Conservation (phyloP, 2,113 vertebrate species). For the Clarias macrocephalus region DNA sequence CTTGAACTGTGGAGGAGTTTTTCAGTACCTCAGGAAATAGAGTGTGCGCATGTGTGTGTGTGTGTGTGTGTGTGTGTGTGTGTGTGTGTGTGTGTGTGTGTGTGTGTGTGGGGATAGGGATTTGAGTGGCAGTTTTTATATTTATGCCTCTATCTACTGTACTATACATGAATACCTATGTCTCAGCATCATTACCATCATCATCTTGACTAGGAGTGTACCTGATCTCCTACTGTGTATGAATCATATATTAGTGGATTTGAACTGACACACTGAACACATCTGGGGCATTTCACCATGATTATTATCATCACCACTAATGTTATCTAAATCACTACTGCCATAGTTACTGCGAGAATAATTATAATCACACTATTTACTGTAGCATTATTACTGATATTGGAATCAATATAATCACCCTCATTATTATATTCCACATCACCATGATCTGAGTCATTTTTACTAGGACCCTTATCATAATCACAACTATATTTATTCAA, state of each 20-base stretch:
- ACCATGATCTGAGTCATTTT: background rate
- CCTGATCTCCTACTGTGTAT: background rate
- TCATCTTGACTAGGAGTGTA: background rate
- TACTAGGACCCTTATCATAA: background rate
- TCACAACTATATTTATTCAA: background rate
- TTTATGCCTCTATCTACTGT: background rate
- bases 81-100: conserved; percentile 1
- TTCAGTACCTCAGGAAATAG: conserved; percentile 19
- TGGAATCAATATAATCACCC: background rate
- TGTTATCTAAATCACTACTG: background rate
- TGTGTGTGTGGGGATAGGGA: background rate
- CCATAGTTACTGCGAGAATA: background rate
- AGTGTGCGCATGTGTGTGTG: conserved; percentile 32
- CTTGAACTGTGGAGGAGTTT: conserved; percentile 48
- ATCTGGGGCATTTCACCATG: background rate
- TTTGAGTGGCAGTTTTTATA: background rate
- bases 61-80: conserved; percentile 19
- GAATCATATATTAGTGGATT: background rate
- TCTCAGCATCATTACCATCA: background rate
- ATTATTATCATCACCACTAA: background rate
- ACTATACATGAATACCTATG: background rate
- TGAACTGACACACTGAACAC: background rate
- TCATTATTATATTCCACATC: background rate
- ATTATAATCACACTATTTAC: background rate
- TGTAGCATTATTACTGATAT: background rate